Evolutionary conservation across 1,140 invertebrate genomes (phyloP), one percentile per base, ranked within the genome.

Genomic region (Amphibalanus amphitrite): DNA sequence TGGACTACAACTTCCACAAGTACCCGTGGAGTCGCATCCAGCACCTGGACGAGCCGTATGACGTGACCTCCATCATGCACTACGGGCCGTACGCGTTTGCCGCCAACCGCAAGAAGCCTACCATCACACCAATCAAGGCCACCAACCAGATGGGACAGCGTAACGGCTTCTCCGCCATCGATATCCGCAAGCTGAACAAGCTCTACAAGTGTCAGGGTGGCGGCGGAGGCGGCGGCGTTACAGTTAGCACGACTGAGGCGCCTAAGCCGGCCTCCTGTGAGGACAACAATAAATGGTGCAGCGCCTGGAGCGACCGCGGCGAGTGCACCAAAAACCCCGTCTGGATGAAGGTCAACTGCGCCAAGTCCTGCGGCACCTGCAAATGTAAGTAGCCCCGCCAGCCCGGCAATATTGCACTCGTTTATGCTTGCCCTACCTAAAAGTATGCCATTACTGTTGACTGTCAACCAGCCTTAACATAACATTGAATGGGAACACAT

Each of bases 21-120:
- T 82, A 79, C 69, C 74, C 74, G 10, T 76, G 76, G 70, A 76
- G 77, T 26, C 72, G 77, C 10, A 78, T 81, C 28, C 80, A 83
- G 71, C 77, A 79, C 72, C 76, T 83, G 23, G 78, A 78, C 28
- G 80, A 81, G 13, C 73, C 77, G 0, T 85, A 85, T 75, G 85
- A 87, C 74, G 84, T 84, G 72, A 76, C 23, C 67, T 82, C 81
- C 0, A 79, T 84, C n/a, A 83, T 85, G 83, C 84, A 85, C 74
- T 85, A 85, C 73, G 82, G 82, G 0, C 77, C 81, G 10, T 83
- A 79, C 74, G 83, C 83, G 17, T 85, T 85, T 77, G 80, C 83
- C 47, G 79, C 78, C 69, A 81, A 75, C 65, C 70, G 70, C 23
- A 26, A 73, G 28, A 74, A 71, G 69, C 83, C 84, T 38, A 85